phyloP scores from a whole-genome alignment of 2,113 vertebrate genomes.

The Sinocyclocheilus maitianheensis region DNA sequence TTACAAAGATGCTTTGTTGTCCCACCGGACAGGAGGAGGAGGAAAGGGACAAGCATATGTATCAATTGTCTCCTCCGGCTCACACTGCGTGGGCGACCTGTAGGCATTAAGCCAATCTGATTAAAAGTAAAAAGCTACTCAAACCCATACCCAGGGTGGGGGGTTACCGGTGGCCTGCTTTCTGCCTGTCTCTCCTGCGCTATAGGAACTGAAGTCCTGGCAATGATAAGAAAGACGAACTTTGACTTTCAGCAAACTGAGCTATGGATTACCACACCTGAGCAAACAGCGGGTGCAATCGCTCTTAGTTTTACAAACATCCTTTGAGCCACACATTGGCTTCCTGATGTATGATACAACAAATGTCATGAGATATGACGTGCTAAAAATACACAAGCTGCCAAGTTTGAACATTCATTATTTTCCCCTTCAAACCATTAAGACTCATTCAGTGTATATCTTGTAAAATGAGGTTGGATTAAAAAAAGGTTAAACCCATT shows the following conservation, averaged over 20 bases:
- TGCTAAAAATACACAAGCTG: constrained; percentile 15
- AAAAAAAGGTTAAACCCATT: not conserved
- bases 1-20: constrained; percentile 61
- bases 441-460: not conserved
- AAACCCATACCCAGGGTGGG: no score
- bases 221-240: constrained; percentile 52
- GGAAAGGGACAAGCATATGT: constrained; percentile 23
- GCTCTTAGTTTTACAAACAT: constrained; percentile 53
- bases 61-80: constrained; percentile 5
- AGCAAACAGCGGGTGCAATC: constrained; percentile 50
- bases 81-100: not conserved
- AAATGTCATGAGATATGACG: constrained; percentile 25
- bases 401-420: not conserved
- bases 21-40: constrained; percentile 19
- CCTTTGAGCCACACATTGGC: constrained; percentile 38
- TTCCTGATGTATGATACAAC: constrained; percentile 50
- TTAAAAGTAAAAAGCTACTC: constrained; percentile 22
- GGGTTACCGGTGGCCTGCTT: not conserved
- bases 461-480: not conserved
- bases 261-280: constrained; percentile 52
- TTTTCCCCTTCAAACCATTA: not conserved
- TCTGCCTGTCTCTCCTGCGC: constrained; percentile 14
- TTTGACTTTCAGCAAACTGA: constrained; percentile 55
- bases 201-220: not conserved
- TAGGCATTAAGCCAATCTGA: constrained; percentile 27